Conservation (phyloP, 2,113 vertebrate genomes). For the Cyanoderma ruficeps region DNA sequence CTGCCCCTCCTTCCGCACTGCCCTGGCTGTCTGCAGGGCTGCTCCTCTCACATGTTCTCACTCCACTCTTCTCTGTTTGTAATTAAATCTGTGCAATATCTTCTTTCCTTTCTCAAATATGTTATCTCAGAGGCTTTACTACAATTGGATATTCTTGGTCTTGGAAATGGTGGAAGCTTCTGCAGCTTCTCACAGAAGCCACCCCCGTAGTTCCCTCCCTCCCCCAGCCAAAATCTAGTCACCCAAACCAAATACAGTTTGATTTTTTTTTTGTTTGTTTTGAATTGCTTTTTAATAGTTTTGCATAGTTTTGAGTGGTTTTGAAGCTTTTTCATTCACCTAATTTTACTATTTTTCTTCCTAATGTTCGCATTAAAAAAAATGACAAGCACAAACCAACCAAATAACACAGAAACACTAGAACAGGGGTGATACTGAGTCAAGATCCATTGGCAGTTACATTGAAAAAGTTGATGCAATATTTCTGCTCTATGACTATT, state of each 20-base stretch:
- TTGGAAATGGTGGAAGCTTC: background rate
- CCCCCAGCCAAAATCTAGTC: background rate
- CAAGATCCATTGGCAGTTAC: background rate
- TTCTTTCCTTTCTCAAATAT: background rate
- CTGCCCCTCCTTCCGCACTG: background rate
- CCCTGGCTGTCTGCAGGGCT: background rate
- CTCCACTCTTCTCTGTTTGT: background rate
- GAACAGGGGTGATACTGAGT: too few species aligned
- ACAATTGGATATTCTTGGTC: background rate
- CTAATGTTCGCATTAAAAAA: background rate
- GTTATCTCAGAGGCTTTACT: background rate
- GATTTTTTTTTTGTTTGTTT: background rate
- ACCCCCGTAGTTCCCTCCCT: accelerated
- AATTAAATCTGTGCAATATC: background rate
- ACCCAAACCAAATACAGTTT: background rate
- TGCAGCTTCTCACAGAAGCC: background rate
- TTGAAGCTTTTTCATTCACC: background rate
- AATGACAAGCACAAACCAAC: background rate
- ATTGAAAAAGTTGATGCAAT: background rate
- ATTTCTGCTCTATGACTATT: background rate
- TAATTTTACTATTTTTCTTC: background rate
- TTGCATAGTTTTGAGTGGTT: background rate
- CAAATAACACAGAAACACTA: background rate
- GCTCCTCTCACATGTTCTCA: accelerated
- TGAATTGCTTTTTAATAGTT: background rate